Base-by-base conservation (phyloP, 2,113 vertebrate genomes). In the Sakesphorus luctuosus region DNA sequence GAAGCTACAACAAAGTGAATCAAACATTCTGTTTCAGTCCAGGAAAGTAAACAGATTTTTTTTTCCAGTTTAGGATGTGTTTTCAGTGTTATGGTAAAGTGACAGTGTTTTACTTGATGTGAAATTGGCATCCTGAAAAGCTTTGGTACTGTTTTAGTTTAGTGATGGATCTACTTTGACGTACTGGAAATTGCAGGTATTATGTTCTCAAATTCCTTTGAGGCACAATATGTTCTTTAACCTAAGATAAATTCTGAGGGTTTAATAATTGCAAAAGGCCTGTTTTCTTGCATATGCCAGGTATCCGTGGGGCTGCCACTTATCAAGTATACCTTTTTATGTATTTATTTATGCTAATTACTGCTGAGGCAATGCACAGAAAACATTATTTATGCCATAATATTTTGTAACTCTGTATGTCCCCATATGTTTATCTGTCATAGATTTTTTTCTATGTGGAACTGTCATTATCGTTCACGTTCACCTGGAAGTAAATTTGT, bases 151-250 rank as follows among this genome's bases (percentile, higher is more conserved):
- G 3, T 66, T 82, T 61, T 83, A 23, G 31, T 79, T 75, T 75
- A 50, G 43, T 0, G 0, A 55, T 19, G 15, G 21, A 38, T 44
- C 14, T 31, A 13, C 33, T 55, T 73, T 28, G 31, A 68, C 44
- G 43, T 90, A 50, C 69, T 80, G 77, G 93, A 80, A 77, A 46
- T 33, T 75, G 72, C 49, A 90, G 61, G 58, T 95, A 87, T 87
- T 93, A 75, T 52, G 81, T 95, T 87, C 88, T 85, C 67, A 88
- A 94, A 94, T 80, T 96, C 53, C 94, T 80, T 69, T 90, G 79
- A 90, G 68, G 82, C 84, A 94, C 93, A 91, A 89, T 90, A 62
- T 73, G 29, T 80, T 87, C 76, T 93, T 96, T 93, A 94, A 87
- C 83, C 50, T 31, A 58, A 93, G 76, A 87, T 96, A 91, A 95